Evolutionary conservation across 2,113 vertebrate genomes (phyloP).

Genomic region (Machaerirhynchus nigripectus): DNA sequence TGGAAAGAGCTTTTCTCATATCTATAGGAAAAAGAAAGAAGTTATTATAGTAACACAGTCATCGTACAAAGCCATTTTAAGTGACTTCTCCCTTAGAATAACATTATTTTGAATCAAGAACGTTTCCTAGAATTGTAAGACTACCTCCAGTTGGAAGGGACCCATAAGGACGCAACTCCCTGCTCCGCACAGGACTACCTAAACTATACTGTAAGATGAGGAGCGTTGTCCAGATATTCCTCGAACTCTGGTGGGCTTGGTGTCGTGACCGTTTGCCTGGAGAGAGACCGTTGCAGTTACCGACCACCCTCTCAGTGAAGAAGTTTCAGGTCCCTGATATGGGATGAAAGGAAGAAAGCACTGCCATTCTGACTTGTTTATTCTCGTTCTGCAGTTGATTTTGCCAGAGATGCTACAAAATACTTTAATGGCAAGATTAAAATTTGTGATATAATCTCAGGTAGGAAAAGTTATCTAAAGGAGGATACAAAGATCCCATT

Average conservation of each 20-base stretch:
- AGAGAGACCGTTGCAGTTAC: neutral
- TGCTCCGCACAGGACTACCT: neutral
- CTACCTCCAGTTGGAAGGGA: neutral
- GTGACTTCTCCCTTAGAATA: neutral
- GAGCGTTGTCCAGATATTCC: neutral
- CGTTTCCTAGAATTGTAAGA: neutral
- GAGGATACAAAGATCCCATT: neutral
- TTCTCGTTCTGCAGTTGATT: neutral
- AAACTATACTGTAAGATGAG: neutral
- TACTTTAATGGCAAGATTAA: neutral
- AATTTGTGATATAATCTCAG: neutral
- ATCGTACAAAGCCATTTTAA: neutral
- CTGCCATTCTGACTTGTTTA: neutral
- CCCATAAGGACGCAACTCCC: neutral
- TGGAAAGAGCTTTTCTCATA: constrained; percentile 95
- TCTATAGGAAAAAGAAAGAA: constrained; percentile 71
- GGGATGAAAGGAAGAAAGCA: neutral
- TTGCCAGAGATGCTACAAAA: neutral
- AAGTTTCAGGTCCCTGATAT: neutral
- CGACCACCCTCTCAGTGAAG: neutral
- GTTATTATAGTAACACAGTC: neutral
- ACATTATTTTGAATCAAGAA: neutral
- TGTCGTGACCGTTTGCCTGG: neutral
- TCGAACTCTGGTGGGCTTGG: neutral
- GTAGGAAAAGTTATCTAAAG: neutral